Conservation (phyloP, 2,888 invertebrate genomes). For the Drosophila greeni region DNA sequence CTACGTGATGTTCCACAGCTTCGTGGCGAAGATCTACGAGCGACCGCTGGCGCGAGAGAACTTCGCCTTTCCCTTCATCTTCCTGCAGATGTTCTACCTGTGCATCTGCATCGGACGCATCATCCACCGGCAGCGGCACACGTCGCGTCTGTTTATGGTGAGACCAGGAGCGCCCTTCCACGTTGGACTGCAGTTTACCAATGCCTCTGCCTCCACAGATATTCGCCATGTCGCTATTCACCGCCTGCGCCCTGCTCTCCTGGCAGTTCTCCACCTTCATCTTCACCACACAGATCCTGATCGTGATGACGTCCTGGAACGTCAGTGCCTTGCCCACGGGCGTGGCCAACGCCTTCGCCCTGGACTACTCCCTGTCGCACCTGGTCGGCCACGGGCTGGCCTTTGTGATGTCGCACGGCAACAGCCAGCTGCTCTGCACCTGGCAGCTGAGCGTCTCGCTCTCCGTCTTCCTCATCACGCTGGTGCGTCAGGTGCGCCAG, state of each 20-base stretch:
- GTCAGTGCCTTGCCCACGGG: constrained; percentile 80
- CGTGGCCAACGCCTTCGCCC: constrained; percentile 76
- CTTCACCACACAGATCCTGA: constrained; percentile 86
- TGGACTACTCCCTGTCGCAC: constrained; percentile 77
- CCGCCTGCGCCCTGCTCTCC: constrained; percentile 79
- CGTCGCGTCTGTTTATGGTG: constrained; percentile 62
- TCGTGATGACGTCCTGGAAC: constrained; percentile 86
- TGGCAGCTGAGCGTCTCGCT: constrained; percentile 76
- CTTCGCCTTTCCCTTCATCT: constrained; percentile 89
- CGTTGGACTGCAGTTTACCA: too few species aligned
- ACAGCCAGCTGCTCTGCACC: constrained; percentile 75
- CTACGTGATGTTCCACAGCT: constrained; percentile 90
- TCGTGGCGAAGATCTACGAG: constrained; percentile 91
- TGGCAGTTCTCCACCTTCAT: constrained; percentile 93
- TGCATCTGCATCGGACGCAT: constrained; percentile 80
- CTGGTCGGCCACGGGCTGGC: constrained; percentile 73
- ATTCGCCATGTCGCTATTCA: constrained; percentile 73
- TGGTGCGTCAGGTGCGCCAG: constrained; percentile 60
- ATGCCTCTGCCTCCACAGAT: constrained; percentile 54
- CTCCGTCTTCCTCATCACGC: constrained; percentile 71
- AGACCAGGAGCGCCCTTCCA: background rate
- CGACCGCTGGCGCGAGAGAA: constrained; percentile 92
- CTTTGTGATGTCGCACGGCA: constrained; percentile 75
- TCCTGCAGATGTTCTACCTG: constrained; percentile 86
- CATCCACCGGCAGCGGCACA: constrained; percentile 62